Conservation (phyloP, 37 sponge, comb jelly and placozoan genomes). For the Geodia barretti region DNA sequence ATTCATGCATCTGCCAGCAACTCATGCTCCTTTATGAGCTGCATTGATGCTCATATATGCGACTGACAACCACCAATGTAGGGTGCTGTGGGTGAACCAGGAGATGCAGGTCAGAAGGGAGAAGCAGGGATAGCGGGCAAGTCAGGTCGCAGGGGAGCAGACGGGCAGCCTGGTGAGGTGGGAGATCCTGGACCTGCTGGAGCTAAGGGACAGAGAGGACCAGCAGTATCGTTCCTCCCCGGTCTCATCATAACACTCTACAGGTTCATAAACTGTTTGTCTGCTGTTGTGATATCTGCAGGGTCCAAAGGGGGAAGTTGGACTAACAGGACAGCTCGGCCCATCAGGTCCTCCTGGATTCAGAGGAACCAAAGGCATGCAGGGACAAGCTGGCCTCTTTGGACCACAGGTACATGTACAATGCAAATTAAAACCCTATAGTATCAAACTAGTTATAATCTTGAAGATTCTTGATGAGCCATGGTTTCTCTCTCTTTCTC, state of each 20-base stretch:
- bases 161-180: conserved; percentile 67
- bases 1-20: too few species aligned
- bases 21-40: too few species aligned
- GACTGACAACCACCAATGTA: not conserved
- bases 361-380: conserved; percentile 49
- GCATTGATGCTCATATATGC: too few species aligned
- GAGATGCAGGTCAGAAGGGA: conserved; percentile 61
- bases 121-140: conserved; percentile 60
- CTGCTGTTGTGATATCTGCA: not conserved
- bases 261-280: not conserved
- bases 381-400: conserved; percentile 54
- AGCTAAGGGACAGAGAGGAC: conserved; percentile 69
- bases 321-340: conserved; percentile 63
- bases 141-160: conserved; percentile 42
- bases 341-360: conserved; percentile 58
- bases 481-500: not conserved
- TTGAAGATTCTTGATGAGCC: not conserved
- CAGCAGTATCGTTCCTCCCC: conserved; percentile 55
- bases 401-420: conserved; percentile 27
- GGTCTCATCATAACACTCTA: too few species aligned
- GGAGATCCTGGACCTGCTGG: conserved; percentile 59
- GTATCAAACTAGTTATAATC: not conserved
- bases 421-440: not conserved
- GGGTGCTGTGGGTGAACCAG: conserved; percentile 48
- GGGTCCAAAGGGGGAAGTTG: conserved; percentile 75